Evolutionary conservation across 2,797 vertebrate genomes (phyloP).

Genomic region (Carapus acus): DNA sequence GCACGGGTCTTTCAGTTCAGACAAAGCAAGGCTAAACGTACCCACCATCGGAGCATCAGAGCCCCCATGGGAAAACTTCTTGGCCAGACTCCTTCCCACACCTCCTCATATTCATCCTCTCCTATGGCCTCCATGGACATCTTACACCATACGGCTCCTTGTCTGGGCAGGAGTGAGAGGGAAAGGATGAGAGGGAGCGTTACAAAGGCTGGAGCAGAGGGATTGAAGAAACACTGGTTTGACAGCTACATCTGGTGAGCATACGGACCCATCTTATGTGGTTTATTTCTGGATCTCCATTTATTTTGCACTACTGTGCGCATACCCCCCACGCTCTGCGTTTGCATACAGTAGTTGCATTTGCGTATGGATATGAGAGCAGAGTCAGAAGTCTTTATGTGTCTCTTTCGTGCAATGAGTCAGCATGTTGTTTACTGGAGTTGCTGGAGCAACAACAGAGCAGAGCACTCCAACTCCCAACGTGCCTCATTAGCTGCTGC

Average conservation of each 20-base stretch:
- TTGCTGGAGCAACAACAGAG: constrained; percentile 51
- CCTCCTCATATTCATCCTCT: constrained; percentile 21
- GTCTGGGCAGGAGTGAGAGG: constrained; percentile 26
- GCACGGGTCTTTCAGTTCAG: not conserved
- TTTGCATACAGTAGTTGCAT: constrained; percentile 7
- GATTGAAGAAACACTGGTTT: constrained; percentile 23
- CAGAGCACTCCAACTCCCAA: constrained; percentile 69
- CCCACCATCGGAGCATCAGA: constrained; percentile 22
- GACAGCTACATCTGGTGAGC: constrained; percentile 16
- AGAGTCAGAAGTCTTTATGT: constrained; percentile 20
- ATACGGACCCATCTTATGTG: not conserved
- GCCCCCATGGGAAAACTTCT: constrained; percentile 42
- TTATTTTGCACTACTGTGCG: not conserved
- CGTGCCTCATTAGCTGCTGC: constrained; percentile 77
- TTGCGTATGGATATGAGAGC: constrained; percentile 25
- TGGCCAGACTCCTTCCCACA: constrained; percentile 47
- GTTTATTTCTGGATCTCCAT: constrained; percentile 4
- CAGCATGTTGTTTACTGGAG: constrained; percentile 68
- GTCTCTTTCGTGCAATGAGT: constrained; percentile 53
- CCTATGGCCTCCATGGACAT: constrained; percentile 30
- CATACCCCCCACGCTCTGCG: not conserved
- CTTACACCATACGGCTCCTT: constrained; percentile 36
- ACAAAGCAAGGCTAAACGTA: constrained; percentile 28
- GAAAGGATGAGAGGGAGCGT: constrained; percentile 28
- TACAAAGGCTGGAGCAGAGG: constrained; percentile 27